Evolutionary conservation across 1,140 invertebrate genomes (phyloP).

Genomic region (Parapsyche elsis): DNA sequence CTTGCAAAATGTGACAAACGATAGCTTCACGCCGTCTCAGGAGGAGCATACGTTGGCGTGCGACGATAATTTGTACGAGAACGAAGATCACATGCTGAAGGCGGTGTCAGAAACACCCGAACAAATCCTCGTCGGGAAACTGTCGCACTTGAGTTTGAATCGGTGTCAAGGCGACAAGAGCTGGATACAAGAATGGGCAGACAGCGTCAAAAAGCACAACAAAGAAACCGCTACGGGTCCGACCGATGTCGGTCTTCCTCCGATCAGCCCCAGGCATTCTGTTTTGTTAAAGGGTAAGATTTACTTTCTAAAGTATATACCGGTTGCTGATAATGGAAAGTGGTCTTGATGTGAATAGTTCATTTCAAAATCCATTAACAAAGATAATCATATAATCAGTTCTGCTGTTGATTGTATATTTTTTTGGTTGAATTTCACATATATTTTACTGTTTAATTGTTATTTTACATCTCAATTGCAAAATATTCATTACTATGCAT

Average conservation of each 20-base stretch:
- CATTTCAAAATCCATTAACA: too few species aligned
- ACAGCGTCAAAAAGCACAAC: conserved; percentile 66
- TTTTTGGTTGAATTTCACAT: not conserved
- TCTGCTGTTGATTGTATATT: not conserved
- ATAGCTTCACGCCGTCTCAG: conserved; percentile 45
- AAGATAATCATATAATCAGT: not conserved
- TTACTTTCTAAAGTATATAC: not conserved
- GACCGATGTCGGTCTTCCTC: conserved; percentile 56
- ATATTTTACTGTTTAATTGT: not conserved
- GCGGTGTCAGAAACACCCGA: conserved; percentile 59
- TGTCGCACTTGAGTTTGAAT: conserved; percentile 65
- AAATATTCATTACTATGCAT: not conserved
- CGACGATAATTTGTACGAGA: conserved; percentile 57
- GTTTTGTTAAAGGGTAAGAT: conserved; percentile 48
- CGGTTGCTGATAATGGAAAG: not conserved
- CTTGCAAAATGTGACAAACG: conserved; percentile 51
- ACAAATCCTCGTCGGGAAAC: conserved; percentile 61
- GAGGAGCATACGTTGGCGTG: conserved; percentile 18
- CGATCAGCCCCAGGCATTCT: conserved; percentile 54
- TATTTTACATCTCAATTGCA: not conserved
- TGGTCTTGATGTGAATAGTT: too few species aligned
- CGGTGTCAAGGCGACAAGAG: conserved; percentile 66
- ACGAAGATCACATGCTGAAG: conserved; percentile 56
- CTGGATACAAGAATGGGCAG: conserved; percentile 68
- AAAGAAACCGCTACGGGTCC: conserved; percentile 60